Conservation (phyloP, 2,113 vertebrate species). For the Casuarius casuarius region DNA sequence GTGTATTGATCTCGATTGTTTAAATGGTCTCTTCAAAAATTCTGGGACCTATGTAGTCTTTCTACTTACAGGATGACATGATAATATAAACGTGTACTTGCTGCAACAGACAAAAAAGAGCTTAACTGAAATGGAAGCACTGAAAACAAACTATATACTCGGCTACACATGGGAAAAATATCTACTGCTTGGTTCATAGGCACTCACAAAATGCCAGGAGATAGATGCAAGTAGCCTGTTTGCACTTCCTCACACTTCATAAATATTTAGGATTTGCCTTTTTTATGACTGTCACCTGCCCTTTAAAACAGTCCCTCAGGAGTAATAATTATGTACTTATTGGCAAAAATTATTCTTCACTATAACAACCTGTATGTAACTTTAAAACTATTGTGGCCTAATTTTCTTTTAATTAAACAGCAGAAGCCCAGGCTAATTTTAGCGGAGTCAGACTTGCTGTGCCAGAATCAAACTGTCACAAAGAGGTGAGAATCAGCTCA, state of each 20-base stretch:
- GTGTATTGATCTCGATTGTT: not conserved
- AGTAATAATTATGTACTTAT: not conserved
- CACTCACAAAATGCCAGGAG: not conserved
- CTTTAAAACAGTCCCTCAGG: not conserved
- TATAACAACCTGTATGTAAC: not conserved
- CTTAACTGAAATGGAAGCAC: not conserved
- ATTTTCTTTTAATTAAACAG: not conserved
- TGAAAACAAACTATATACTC: not conserved
- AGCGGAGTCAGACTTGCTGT: not conserved
- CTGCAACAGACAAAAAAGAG: not conserved
- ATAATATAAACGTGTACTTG: not conserved
- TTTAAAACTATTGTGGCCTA: not conserved
- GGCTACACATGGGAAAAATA: not conserved
- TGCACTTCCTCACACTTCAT: not conserved
- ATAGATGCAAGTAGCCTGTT: not conserved
- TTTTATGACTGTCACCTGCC: not conserved
- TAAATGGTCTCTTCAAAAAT: not conserved
- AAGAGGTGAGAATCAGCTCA: not conserved
- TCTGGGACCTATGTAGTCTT: not conserved
- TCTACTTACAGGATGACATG: not conserved
- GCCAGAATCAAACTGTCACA: not conserved
- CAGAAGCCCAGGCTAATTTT: not conserved
- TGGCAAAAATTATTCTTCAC: not conserved
- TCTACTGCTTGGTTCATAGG: not conserved
- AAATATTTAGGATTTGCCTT: not conserved